Evolutionary conservation across 2,888 invertebrate species (phyloP), one percentile per base, ranked within the genome.

Genomic region (Autographa pulchrina): DNA sequence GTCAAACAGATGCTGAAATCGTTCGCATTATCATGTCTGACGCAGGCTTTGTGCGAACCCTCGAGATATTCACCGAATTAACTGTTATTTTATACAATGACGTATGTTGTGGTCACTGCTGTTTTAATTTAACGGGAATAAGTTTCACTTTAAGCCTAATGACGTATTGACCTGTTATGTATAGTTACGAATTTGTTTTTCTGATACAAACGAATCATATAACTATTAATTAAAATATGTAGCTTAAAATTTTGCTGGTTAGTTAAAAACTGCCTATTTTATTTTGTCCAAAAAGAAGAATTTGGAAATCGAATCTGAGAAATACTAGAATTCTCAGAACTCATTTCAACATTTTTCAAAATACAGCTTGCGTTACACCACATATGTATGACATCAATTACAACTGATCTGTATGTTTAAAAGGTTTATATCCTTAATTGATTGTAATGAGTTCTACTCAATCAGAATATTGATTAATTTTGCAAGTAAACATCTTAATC

Each of bases 1-100:
- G 67, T 83, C 84, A 83, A 71, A 48, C 70, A 58, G 65, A 64
- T 74, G 52, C 43, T 69, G 13, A 48, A 69, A 65, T 77, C 69
- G 60, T 69, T 67, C 43, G 82, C 82, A 81, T 69, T 72, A 25
- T 54, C 62, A 16, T 52, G 60, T 43, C 70, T 65, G 60, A 72
- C 54, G 61, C 35, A 38, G 68, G 52, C 70, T 74, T 66, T 70
- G 70, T 64, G 16, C 48, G 59, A 71, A 81, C 64, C 62, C 48
- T 70, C 13, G 16, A 9, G 62, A 48, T 58, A 14, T 78, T 81
- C 61, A 62, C 48, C 18, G 79, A 77, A 81, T 65, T 61, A 56
- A 72, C 64, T 69, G 74, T 75, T 73, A 71, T 63, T 72, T 72
- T 68, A 68, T 20, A 60, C 66, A 18, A 41, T 78, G 72, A 69